Conservation (phyloP, 2,113 vertebrate genomes). For the Artemisiospiza belli region DNA sequence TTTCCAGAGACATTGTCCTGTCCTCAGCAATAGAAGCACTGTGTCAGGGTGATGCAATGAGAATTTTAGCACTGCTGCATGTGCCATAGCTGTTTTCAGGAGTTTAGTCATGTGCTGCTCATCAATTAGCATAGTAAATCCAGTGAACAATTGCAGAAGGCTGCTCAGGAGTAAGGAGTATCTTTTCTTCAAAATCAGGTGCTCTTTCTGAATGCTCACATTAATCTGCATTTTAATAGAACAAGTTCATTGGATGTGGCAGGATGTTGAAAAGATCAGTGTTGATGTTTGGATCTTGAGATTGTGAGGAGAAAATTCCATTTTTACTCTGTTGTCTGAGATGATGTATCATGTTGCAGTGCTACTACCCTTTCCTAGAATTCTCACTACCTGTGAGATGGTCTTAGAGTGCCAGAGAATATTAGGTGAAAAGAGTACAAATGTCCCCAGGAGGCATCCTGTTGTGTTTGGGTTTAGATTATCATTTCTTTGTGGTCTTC, state of each 20-base stretch:
- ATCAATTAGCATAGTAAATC: neutral
- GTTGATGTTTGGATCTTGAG: neutral
- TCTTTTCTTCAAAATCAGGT: conserved; percentile 3
- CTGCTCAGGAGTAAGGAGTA: neutral
- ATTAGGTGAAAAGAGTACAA: neutral
- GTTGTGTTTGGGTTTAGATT: neutral
- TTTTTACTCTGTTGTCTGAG: neutral
- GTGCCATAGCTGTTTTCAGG: neutral
- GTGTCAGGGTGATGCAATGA: neutral
- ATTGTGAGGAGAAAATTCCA: neutral
- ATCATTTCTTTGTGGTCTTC: neutral
- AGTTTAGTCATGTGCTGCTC: neutral
- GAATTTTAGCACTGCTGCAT: neutral
- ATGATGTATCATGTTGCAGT: neutral
- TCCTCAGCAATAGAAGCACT: neutral
- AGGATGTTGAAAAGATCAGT: neutral
- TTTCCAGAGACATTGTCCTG: neutral
- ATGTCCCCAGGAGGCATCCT: neutral
- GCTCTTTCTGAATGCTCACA: neutral
- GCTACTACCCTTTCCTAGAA: neutral
- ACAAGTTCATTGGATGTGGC: neutral
- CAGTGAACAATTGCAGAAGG: neutral
- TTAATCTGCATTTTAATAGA: conserved; percentile 17
- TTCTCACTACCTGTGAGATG: neutral
- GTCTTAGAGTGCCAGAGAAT: neutral